Evolutionary conservation across 2,888 invertebrate species (phyloP), one percentile per base, ranked within the genome.

Genomic region (Onchidella celtica): DNA sequence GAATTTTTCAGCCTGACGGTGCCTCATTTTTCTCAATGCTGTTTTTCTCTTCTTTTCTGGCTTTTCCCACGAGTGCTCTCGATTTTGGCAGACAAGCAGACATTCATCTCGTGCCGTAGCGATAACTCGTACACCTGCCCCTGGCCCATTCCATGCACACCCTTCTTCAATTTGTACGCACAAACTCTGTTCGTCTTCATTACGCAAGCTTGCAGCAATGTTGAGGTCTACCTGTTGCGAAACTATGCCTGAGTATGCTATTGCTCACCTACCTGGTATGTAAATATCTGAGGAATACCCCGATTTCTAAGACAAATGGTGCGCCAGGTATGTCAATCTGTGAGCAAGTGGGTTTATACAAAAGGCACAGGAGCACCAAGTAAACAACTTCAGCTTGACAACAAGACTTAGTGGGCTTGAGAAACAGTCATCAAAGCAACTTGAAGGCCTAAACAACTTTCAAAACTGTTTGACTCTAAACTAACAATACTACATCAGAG

Each of bases 201-300:
- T 61, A 73, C 73, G 59, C 73, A 73, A 73, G 24, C 59, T 36
- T 59, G 61, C 61, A 73, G 73, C 55, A 61, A 73, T 73, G 17
- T 47, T 47, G 59, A 34, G 21, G n/a, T 47, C 65, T 75, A 75
- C 75, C 75, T 75, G 75, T 75, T 75, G 47, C 47, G 24, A 73
- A 73, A 61, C 34, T 38, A 34, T 61, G 73, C 61, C 36, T 38
- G 59, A 73, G 59, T 36, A 47, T 47, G 14, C 11, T 61, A n/a
- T 74, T 61, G 24, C 63, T 75, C 65, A 75, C 32, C 14, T 6
- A 21, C 6, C 40, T 3, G 75, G 47, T 65, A 75, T 75, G 75
- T 24, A 34, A 27, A 47, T 63, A 32, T 47, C 32, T 32, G 55
- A 38, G 75, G 65, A 75, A 75, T 75, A 40, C 74, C 61, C 75